Percentiles rank a stretch among this genome's conserved stretches.
Conservation (phyloP, 2,888 invertebrate genomes). For the Monopis laevigella region DNA sequence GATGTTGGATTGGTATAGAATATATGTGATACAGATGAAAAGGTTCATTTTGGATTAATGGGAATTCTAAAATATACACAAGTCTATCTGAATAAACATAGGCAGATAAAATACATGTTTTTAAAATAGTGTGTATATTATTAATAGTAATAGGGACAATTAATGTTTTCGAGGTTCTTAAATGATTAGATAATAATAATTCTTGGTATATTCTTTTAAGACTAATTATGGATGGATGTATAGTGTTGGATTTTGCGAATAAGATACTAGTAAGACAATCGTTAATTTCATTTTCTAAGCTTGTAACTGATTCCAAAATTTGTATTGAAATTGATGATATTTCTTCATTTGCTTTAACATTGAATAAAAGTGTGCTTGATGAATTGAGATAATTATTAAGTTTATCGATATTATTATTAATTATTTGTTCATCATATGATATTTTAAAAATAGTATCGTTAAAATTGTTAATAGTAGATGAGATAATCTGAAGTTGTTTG, state of each 20-base stretch:
- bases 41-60: constrained; percentile 20
- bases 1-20: constrained; percentile 24
- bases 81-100: constrained; percentile 14
- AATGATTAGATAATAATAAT: constrained; percentile 20
- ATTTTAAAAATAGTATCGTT: constrained; percentile 22
- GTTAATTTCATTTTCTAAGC: constrained; percentile 22
- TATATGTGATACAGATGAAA: constrained; percentile 23
- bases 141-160: constrained; percentile 20
- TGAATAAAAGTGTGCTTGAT: constrained; percentile 18
- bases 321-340: too few relatives aligned
- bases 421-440: constrained; percentile 21
- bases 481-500: too few relatives aligned
- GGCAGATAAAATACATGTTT: constrained; percentile 20
- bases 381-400: constrained; percentile 20
- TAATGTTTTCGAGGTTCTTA: constrained; percentile 19
- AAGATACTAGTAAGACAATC: constrained; percentile 21
- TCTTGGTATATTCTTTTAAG: constrained; percentile 19
- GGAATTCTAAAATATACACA: constrained; percentile 20
- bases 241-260: constrained; percentile 23
- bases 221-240: constrained; percentile 22
- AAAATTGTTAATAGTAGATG: too few relatives aligned
- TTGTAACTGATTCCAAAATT: too few relatives aligned
- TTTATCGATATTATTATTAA: constrained; percentile 22
- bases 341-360: constrained; percentile 21
- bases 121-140: constrained; percentile 24